Evolutionary conservation across 2,113 vertebrate genomes (phyloP).

Genomic region (Poeciliopsis occidentalis): DNA sequence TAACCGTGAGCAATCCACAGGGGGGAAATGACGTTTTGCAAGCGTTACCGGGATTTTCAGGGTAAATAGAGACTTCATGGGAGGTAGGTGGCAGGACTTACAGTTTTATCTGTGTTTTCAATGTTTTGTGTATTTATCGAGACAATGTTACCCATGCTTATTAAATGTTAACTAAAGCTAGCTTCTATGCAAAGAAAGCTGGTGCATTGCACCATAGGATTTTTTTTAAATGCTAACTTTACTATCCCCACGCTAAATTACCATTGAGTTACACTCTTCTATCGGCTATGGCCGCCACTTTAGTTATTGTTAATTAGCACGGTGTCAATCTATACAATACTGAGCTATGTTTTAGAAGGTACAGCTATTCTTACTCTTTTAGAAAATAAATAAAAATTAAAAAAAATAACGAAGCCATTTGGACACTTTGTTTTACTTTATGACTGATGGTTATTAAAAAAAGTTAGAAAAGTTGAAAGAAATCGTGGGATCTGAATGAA

Average conservation of each 20-base stretch:
- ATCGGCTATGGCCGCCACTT: constrained; percentile 16
- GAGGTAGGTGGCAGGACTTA: constrained; percentile 13
- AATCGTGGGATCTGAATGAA: not conserved
- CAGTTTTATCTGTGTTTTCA: not conserved
- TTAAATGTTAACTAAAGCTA: not conserved
- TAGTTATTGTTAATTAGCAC: not conserved
- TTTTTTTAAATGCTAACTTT: constrained; percentile 29
- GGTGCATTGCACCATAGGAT: not conserved
- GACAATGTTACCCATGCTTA: not conserved
- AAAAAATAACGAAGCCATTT: too few relatives aligned
- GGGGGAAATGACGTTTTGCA: constrained; percentile 21
- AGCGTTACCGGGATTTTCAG: constrained; percentile 63
- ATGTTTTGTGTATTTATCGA: not conserved
- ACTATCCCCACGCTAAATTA: not conserved
- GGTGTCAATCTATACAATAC: not conserved
- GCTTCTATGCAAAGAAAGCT: not conserved
- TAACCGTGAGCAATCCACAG: not conserved
- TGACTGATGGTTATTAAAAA: too few relatives aligned
- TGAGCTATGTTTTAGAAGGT: not conserved
- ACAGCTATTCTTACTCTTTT: not conserved
- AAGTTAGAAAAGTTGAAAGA: not conserved
- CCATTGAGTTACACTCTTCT: not conserved
- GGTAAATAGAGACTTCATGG: not conserved
- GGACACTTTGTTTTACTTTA: too few relatives aligned
- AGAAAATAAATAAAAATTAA: too few relatives aligned